Base-by-base conservation (phyloP, 2,888 invertebrate species). In the Plusia festucae region DNA sequence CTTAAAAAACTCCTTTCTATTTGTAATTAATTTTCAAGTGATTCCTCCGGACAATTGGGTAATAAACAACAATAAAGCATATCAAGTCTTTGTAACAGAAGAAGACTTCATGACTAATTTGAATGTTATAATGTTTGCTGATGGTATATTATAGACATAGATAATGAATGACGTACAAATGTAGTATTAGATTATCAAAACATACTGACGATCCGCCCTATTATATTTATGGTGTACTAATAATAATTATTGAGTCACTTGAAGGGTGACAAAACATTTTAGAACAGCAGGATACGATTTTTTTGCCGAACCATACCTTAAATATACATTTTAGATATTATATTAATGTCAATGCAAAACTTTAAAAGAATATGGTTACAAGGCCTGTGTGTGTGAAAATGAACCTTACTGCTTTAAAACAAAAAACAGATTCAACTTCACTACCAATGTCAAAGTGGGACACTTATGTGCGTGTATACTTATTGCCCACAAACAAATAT, bases 181-280 rank as follows among this genome's bases (percentile, higher is more conserved):
- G 20, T 9, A 20, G 46, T 49, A 18, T 49, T 49, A 27, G 34
- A 20, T 49, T n/a, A 56, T 22, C 27, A 52, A 46, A 46, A 40
- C 30, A 27, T 9, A 24, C 49, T 15, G 44, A 15, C 40, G 34
- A 55, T 20, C n/a, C 55, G 34, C 46, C 46, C 46, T 49, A 49
- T 49, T 49, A 49, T 49, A 18, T 20, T 11, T 9, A 46, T 46
- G 46, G 46, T 49, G 20, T 20, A 20, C 46, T 49, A 49, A 49
- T 49, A 49, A 49, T 49, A 49, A 49, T 18, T 18, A 49, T 20
- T 49, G 46, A 49, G 20, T 49, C 46, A 49, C 11, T 49, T 18
- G 13, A 9, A 49, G 46, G 46, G 20, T 18, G 20, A 49, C 46
- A 11, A 20, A 20, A 3, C 11, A 18, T 20, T 49, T 20, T 18